Base-by-base conservation (phyloP, 1,140 invertebrate genomes). In the Zaprionus nigranus region DNA sequence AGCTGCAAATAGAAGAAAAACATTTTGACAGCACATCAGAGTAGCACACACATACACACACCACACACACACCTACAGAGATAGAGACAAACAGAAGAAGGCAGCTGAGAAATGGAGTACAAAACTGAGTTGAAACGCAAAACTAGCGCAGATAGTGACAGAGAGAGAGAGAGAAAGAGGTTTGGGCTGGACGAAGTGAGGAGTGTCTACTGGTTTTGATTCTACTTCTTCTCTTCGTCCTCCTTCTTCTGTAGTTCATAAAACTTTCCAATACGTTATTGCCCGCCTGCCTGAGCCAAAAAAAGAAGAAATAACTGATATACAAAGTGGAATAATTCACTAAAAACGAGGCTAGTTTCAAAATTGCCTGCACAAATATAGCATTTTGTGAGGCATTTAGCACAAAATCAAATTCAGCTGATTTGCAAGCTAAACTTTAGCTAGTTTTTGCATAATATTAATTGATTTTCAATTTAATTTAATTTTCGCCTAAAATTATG, bases 1-100 rank as follows among this genome's bases (percentile, higher is more conserved):
- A 67, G 15, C 30, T 30, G 34, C 22, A 67, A 73, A 67, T 53
- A 67, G 36, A 67, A 67, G n/a, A 38, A 34, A 51, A 73, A 60
- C 28, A 64, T 57, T 64, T 49, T 57, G 38, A 57, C 53, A 64
- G 53, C 49, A 34, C 28, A 49, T 20, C 13, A 15, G 24, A 61
- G 11, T 4, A 53, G 17, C 40, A 17, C 40, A 46, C 40, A 46
- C 40, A 30, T 9, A 34, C 5, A 28, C 24, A 67, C 30, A n/a
- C n/a, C n/a, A n/a, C 40, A 30, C 30, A 34, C 5, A 28, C 24
- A 67, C 30, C 9, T 11, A 34, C 9, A 34, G 30, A 34, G 30
- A 11, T 34, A 46, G 0, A 51, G 12, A 36, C n/a, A 58, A 17
- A 67, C 7, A 24, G 40, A 51, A 17, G 17, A 17, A 24, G n/a